A percentile compares a stretch with the other conserved stretches of the same genome.
Conservation (phyloP, 2,113 vertebrate species). For the Cebidichthys violaceus region DNA sequence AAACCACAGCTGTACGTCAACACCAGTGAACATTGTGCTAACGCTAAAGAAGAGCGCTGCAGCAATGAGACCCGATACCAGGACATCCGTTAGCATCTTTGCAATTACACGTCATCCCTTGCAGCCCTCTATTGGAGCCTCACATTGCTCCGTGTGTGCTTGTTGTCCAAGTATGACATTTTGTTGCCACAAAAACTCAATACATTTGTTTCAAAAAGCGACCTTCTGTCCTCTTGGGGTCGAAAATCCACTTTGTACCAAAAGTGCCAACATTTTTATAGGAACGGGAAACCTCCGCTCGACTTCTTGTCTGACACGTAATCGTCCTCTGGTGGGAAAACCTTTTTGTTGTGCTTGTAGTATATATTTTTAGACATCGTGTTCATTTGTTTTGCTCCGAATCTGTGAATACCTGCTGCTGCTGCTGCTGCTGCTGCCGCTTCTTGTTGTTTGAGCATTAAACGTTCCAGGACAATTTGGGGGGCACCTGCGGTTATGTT, state of each 20-base stretch:
- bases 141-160: not conserved
- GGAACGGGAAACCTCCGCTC: constrained; percentile 21
- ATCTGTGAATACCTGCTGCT: constrained; percentile 23
- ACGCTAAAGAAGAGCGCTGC: not conserved
- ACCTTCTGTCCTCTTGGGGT: constrained; percentile 14
- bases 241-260: constrained; percentile 26
- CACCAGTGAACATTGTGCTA: not conserved
- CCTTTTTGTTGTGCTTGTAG: not conserved
- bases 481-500: constrained; percentile 27
- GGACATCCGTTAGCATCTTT: not conserved
- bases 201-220: constrained; percentile 28
- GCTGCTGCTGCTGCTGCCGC: not conserved
- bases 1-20: constrained; percentile 25
- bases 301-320: not conserved
- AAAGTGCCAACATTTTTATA: constrained; percentile 2
- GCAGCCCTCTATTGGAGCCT: not conserved
- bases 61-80: not conserved
- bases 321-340: constrained; percentile 21
- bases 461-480: not conserved
- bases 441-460: constrained; percentile 21
- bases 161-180: not conserved
- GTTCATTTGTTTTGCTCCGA: constrained; percentile 4
- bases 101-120: too few species aligned
- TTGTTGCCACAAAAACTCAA: constrained; percentile 4
- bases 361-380: constrained; percentile 9